Conservation (phyloP, 2,797 vertebrate genomes). For the Rhabdomys pumilio region DNA sequence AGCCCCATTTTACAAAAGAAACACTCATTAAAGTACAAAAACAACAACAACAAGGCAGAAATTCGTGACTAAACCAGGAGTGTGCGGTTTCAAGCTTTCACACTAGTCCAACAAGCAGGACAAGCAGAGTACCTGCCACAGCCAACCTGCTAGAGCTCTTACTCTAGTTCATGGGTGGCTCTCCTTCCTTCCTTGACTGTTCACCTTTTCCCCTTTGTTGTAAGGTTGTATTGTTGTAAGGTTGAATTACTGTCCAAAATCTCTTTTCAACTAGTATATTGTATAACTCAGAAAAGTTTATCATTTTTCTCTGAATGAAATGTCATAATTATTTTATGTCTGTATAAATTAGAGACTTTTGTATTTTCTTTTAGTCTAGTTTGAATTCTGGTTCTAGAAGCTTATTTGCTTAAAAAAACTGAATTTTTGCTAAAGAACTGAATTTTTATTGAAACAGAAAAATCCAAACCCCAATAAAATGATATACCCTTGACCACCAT, state of each 20-base stretch:
- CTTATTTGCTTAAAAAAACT: background rate
- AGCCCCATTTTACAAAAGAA: conserved; percentile 1
- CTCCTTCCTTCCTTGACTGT: too few species aligned
- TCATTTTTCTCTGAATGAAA: conserved; percentile 7
- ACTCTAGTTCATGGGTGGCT: background rate
- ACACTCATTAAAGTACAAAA: background rate
- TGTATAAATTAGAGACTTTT: background rate
- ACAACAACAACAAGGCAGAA: background rate
- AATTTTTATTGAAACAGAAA: conserved; percentile 25
- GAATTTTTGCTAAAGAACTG: background rate
- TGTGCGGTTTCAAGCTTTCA: background rate
- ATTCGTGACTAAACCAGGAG: background rate
- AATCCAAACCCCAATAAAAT: background rate
- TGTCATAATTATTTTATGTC: background rate
- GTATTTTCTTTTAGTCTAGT: conserved; percentile 26
- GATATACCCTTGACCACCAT: background rate
- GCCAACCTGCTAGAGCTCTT: background rate
- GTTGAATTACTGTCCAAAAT: background rate
- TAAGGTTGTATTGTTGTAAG: too few species aligned
- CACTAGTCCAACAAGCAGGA: background rate
- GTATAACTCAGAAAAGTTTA: background rate
- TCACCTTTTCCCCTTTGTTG: background rate
- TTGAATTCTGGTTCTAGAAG: conserved; percentile 46
- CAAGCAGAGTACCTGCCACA: background rate
- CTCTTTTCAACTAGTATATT: background rate